phyloP scores from a whole-genome alignment of 2,113 vertebrate species.

The Rhea americana region DNA sequence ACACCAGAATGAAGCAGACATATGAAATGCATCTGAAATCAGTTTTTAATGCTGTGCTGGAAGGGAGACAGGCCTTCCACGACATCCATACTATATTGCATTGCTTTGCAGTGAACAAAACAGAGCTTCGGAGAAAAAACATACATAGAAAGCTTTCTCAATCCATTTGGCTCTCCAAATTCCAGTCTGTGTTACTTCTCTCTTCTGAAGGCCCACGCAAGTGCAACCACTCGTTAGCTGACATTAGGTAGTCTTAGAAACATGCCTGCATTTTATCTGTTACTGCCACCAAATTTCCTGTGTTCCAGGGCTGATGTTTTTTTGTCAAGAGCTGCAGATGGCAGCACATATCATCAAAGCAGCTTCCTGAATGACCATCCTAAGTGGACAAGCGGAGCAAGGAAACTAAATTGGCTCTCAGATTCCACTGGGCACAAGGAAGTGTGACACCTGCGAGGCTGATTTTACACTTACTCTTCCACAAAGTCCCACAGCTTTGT shows the following conservation, averaged over 20 bases:
- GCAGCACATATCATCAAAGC: background rate
- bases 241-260: background rate
- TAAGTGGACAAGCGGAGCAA: background rate
- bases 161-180: background rate
- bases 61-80: background rate
- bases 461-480: background rate
- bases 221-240: background rate
- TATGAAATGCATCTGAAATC: accelerated
- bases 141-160: background rate
- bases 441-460: background rate
- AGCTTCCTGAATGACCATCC: background rate
- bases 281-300: background rate
- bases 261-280: background rate
- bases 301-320: background rate
- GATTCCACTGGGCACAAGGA: background rate
- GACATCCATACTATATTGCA: background rate
- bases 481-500: background rate
- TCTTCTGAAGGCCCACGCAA: background rate
- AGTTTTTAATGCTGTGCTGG: background rate
- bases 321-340: background rate
- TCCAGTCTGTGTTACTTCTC: background rate
- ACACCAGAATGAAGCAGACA: background rate
- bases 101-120: background rate
- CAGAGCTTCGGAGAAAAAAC: background rate
- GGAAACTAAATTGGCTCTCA: background rate